Evolutionary conservation across 2,888 invertebrate species (phyloP).

Genomic region (Laspeyria flexula): DNA sequence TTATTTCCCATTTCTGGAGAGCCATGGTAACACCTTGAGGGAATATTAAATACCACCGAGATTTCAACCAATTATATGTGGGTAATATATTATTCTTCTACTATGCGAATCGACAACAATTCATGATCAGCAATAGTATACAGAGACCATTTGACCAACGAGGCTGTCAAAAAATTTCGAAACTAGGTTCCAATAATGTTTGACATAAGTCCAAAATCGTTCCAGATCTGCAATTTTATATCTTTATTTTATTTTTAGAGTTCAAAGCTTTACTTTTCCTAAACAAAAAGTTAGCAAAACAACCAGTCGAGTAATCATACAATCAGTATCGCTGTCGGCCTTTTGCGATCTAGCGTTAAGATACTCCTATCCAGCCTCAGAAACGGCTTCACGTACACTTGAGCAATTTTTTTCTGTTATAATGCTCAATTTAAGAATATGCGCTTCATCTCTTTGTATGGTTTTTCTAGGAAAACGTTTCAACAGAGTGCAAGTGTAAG

Average conservation of each 20-base stretch:
- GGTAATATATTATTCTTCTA: too few species aligned
- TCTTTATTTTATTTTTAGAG: not conserved
- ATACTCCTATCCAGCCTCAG: conserved; percentile 48
- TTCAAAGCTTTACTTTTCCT: conserved; percentile 14
- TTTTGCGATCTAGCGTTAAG: conserved; percentile 45
- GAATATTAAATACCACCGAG: too few species aligned
- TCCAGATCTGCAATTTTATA: too few species aligned
- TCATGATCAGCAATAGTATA: too few species aligned
- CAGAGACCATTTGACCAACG: too few species aligned
- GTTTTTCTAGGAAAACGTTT: conserved; percentile 12
- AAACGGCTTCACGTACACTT: conserved; percentile 44
- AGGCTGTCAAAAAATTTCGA: too few species aligned
- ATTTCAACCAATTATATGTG: too few species aligned
- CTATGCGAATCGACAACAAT: too few species aligned
- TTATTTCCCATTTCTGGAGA: too few species aligned
- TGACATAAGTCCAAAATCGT: too few species aligned
- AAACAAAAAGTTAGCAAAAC: conserved; percentile 34
- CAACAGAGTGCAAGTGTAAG: conserved; percentile 1
- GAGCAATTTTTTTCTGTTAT: conserved; percentile 38
- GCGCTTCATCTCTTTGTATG: conserved; percentile 2
- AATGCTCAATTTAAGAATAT: conserved; percentile 20
- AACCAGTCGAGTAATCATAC: conserved; percentile 47
- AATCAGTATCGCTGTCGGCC: conserved; percentile 56
- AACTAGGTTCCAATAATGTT: too few species aligned
- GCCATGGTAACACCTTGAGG: too few species aligned